Conservation (phyloP, 1,140 invertebrate species). For the Dryas iulia region DNA sequence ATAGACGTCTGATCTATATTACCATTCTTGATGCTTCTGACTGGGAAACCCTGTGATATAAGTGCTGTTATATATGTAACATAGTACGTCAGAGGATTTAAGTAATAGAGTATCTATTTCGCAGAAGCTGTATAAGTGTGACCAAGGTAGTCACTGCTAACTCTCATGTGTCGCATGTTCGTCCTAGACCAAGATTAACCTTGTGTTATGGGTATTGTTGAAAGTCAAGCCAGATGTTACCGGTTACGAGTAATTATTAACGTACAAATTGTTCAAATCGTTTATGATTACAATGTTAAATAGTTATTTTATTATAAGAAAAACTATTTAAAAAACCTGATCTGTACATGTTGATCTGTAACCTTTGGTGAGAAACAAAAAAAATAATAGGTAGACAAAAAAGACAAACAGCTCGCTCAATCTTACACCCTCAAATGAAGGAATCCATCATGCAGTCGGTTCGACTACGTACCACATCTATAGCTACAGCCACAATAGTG, state of each 20-base stretch:
- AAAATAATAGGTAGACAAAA: no score
- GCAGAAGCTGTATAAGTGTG: conserved; percentile 29
- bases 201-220: conserved; percentile 13
- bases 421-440: no score
- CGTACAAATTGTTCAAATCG: not conserved
- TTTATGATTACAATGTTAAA: not conserved
- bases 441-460: no score
- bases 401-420: no score
- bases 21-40: conserved; percentile 13
- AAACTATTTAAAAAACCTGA: no score
- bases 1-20: conserved; percentile 12
- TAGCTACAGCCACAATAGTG: no score
- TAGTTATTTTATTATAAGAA: no score
- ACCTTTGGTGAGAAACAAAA: no score
- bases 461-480: no score
- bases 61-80: conserved; percentile 26
- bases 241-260: not conserved
- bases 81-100: conserved; percentile 30
- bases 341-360: no score
- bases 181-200: conserved; percentile 27
- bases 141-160: conserved; percentile 18
- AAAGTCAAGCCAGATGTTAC: conserved; percentile 1
- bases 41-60: conserved; percentile 28
- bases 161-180: conserved; percentile 16
- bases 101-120: conserved; percentile 29